Conservation (phyloP, 2,888 invertebrate species). For the Drosophila emarginata region DNA sequence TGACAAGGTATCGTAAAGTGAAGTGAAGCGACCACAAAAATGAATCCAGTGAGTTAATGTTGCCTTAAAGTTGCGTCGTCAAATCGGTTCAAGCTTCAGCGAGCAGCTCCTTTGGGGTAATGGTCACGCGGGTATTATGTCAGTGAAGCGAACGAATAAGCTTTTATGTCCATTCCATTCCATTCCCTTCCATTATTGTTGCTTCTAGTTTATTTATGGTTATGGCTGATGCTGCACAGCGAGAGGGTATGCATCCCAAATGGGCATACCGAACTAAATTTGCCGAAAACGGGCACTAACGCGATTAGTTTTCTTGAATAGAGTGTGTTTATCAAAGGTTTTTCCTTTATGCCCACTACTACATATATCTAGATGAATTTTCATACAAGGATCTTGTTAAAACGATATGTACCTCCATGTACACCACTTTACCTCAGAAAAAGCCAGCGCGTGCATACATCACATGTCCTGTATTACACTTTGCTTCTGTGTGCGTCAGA, state of each 20-base stretch:
- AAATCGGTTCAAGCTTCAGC: not conserved
- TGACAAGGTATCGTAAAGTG: not conserved
- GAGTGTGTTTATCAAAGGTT: not conserved
- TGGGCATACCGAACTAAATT: conserved; percentile 19
- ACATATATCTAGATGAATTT: not conserved
- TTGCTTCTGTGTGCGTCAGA: conserved; percentile 19
- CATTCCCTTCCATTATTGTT: conserved; percentile 37
- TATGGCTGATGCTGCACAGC: conserved; percentile 6
- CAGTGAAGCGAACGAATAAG: conserved; percentile 20
- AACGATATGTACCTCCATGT: not conserved
- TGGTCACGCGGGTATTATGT: conserved; percentile 50
- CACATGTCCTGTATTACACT: not conserved
- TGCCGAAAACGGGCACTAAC: conserved; percentile 9
- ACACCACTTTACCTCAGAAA: too few relatives aligned
- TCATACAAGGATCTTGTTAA: not conserved
- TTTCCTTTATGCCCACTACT: not conserved
- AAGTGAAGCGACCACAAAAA: conserved; percentile 16
- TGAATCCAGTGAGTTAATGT: conserved; percentile 34
- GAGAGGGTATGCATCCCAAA: conserved; percentile 40
- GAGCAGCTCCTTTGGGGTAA: conserved; percentile 25
- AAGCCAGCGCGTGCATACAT: not conserved
- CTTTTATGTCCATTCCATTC: conserved; percentile 41
- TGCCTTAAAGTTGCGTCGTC: conserved; percentile 34
- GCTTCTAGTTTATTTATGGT: conserved; percentile 62
- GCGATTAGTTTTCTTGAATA: not conserved